A percentile compares a stretch with the other conserved stretches of the same genome.
Conservation (phyloP, 2,888 invertebrate species). For the Metalampra italica region DNA sequence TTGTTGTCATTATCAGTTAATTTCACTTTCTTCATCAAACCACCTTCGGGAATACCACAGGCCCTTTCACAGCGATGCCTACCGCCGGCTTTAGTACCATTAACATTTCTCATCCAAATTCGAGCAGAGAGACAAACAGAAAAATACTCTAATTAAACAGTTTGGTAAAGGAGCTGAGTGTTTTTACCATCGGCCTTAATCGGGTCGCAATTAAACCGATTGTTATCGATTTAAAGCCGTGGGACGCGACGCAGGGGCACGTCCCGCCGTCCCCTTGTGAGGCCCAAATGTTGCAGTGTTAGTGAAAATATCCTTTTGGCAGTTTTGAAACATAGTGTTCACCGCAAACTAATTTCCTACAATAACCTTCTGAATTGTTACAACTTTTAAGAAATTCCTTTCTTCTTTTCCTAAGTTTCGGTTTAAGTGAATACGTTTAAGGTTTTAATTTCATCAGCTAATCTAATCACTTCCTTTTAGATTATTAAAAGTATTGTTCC, state of each 20-base stretch:
- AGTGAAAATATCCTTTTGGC: conserved; percentile 1
- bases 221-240: conserved; percentile 44
- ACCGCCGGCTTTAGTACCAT: background rate
- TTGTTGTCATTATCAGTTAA: background rate
- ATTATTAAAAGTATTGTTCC: too few species aligned
- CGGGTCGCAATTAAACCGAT: conserved; percentile 53
- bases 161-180: conserved; percentile 30
- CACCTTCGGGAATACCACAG: background rate
- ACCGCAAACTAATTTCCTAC: too few species aligned
- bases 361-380: too few species aligned
- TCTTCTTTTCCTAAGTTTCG: too few species aligned
- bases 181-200: conserved; percentile 50
- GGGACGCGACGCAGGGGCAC: conserved; percentile 34
- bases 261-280: conserved; percentile 31
- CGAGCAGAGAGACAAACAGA: conserved; percentile 14
- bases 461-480: too few species aligned
- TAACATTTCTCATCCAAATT: conserved; percentile 18
- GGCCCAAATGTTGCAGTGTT: conserved; percentile 15
- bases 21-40: background rate
- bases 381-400: too few species aligned
- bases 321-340: background rate
- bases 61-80: background rate
- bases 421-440: too few species aligned
- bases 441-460: too few species aligned
- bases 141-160: conserved; percentile 41